These are phyloP conservation scores for Thaumetopoea pityocampa DNA, from an alignment of 1,140 invertebrate genomes.

Conservation along the genomic window DNA sequence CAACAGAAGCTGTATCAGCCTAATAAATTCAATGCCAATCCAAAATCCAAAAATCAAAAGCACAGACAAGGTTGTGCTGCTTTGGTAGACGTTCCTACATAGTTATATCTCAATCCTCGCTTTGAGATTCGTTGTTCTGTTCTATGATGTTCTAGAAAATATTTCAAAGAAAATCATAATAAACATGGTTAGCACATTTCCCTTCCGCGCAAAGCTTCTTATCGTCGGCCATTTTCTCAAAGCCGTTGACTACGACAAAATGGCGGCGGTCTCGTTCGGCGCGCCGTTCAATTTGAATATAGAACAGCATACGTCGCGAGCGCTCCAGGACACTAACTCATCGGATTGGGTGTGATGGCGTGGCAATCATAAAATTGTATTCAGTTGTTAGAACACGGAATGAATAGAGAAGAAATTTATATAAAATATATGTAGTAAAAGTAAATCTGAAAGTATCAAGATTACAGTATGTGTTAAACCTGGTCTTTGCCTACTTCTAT, in stretches of 20 bases:
- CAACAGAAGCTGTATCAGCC: too few species aligned
- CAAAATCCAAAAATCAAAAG: too few species aligned
- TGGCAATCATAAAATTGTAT: slow-evolving; percentile 71
- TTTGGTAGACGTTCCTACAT: too few species aligned
- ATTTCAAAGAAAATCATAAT: slow-evolving; percentile 8
- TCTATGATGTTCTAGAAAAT: too few species aligned
- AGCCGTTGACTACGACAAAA: slow-evolving; percentile 59
- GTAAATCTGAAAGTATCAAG: not conserved
- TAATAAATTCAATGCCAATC: too few species aligned
- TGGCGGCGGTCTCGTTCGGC: slow-evolving; percentile 51
- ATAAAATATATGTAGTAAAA: too few species aligned
- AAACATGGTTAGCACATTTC: slow-evolving; percentile 45
- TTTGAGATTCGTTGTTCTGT: too few species aligned
- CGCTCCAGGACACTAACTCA: slow-evolving; percentile 67
- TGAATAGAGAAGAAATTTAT: slow-evolving; percentile 20
- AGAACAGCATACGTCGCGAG: slow-evolving; percentile 71
- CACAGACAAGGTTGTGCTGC: too few species aligned
- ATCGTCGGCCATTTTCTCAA: slow-evolving; percentile 58
- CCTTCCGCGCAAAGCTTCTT: slow-evolving; percentile 51
- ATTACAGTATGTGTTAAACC: too few species aligned
- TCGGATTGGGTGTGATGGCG: slow-evolving; percentile 69
- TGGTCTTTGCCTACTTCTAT: too few species aligned
- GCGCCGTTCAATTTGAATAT: slow-evolving; percentile 72
- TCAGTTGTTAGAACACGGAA: slow-evolving; percentile 43
- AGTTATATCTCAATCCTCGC: too few species aligned